Percentiles rank a stretch among this genome's conserved stretches.
These are phyloP conservation scores for Phymorhynchus buccinoides DNA, from an alignment of 1,140 invertebrate species.

Conservation along the genomic window DNA sequence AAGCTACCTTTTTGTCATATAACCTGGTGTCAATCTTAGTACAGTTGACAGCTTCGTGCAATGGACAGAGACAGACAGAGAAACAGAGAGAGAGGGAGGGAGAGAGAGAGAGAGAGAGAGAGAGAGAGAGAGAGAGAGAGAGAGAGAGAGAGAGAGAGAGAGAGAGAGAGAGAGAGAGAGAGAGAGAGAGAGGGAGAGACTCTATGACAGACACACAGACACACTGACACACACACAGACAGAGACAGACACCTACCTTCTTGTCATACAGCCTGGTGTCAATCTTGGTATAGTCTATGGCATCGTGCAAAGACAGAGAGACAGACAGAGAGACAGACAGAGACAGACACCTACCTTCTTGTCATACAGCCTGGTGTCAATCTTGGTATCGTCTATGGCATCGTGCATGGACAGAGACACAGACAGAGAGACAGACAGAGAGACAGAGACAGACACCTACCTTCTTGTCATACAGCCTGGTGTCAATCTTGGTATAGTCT, in stretches of 20 bases:
- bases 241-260: neutral
- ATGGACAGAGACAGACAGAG: no score
- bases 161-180: conserved; percentile 17
- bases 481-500: neutral
- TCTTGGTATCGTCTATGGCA: no score
- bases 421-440: neutral
- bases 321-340: conserved; percentile 3
- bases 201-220: neutral
- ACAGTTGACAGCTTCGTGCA: neutral
- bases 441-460: neutral
- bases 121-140: neutral
- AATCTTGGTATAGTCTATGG: no score
- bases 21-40: neutral
- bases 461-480: neutral
- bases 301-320: neutral
- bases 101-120: neutral
- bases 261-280: no score
- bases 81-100: no score
- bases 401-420: neutral
- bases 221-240: neutral
- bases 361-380: no score
- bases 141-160: neutral
- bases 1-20: no score
- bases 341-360: neutral
- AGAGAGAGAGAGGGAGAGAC: conserved; percentile 3